Conservation (phyloP, 1,140 invertebrate species). For the silkworm (Bombyx mori) region ASM3026992v2 NC_085114.1:1320501-1321000, state of each 20-base stretch:
- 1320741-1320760: constrained; percentile 86
- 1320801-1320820: constrained; percentile 77
- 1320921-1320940: constrained; percentile 39
- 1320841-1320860: constrained; percentile 81
- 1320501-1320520: too few relatives aligned
- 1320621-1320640: constrained; percentile 74
- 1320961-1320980: constrained; percentile 51
- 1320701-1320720: neutral
- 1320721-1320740: constrained; percentile 79
- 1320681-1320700: constrained; percentile 17
- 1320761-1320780: constrained; percentile 82
- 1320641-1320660: constrained; percentile 32
- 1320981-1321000: too few relatives aligned
- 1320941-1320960: constrained; percentile 20
- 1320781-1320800: constrained; percentile 74
- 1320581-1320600: constrained; percentile 73
- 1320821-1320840: constrained; percentile 87
- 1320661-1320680: neutral
- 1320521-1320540: too few relatives aligned
- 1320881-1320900: constrained; percentile 27
- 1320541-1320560: constrained; percentile 15
- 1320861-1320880: constrained; percentile 48
- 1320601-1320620: constrained; percentile 81
- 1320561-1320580: constrained; percentile 10
- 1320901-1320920: constrained; percentile 47